Evolutionary conservation across 2,888 invertebrate genomes (phyloP), one percentile per base, ranked within the genome.

Genomic region (Pyrocoelia pectoralis): DNA sequence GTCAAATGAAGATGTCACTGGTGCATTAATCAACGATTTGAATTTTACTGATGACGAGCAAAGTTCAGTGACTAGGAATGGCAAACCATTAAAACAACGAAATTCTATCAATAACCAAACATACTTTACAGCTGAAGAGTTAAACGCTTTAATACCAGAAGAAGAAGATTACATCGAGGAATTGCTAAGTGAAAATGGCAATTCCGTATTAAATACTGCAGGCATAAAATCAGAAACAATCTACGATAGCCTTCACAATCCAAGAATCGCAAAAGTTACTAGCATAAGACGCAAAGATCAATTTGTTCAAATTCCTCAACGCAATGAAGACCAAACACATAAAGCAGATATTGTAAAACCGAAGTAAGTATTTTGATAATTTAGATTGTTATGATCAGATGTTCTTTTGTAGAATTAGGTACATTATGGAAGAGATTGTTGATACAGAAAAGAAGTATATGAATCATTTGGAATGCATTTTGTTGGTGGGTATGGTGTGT

Each of bases 371-470:
- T 33, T 10, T 6, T 13, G 33, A 33, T 50, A 10, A 24, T 29
- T 24, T 28, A 14, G 14, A 8, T 29, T 29, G 15, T 13, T 17
- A 24, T 29, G 17, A n/a, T 48, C 18, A 41, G 10, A 19, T 12
- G 15, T 38, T 29, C 2, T 8, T 51, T 61, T 65, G 2, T 14
- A 80, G 79, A 51, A 66, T 75, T 38, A 72, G 74, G 10, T 76
- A 74, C 52, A 76, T 80, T 18, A 70, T 79, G 2, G 74, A 78
- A 14, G 80, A 81, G 69, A 68, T 81, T 10, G 68, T 74, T 56
- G 69, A 72, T n/a, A 80, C 79, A 10, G 80, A 81, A 69, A 71
- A 70, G 40, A 73, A 75, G 29, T 81, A 80, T 56, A 74, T 80
- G 1, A 59, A 68, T 1, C 76, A 76, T 65, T 69, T 80, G 55